Base-by-base conservation (phyloP, 2,888 invertebrate species). In the Horisme vitalbata region DNA sequence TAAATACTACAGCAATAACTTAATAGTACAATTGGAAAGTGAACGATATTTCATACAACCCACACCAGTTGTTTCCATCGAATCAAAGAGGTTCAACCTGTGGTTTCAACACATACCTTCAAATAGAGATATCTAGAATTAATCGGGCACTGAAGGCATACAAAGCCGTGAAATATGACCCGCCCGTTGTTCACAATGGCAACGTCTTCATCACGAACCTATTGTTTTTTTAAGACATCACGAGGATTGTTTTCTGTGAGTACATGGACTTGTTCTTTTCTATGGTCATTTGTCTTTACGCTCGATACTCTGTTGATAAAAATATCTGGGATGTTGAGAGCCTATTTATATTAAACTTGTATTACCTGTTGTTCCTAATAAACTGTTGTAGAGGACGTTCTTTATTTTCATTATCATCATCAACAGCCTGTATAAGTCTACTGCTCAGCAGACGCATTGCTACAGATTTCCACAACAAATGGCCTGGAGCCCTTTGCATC, bases 101-200 rank as follows among this genome's bases (percentile, higher is more conserved):
- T n/a, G n/a, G n/a, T 87, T 86, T 87, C 89, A 89, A 84, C 89
- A 88, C 79, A 71, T 79, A 79, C 78, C 78, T 78, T 76, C 73
- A 76, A 88, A 89, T 88, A 75, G 85, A 89, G 89, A 88, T 89
- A 89, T 89, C 86, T 88, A 83, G 85, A 82, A 89, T 89, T 89
- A 89, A 89, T 88, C 86, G 87, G 70, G 73, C 80, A 78, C 83
- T 79, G 75, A 79, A 81, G 79, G 76, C 72, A 75, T 74, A 89
- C 89, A 89, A 89, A 88, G 86, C 81, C 71, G 83, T 90, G 88
- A 90, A 83, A 84, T 90, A 90, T 90, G 71, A 76, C 79, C 72
- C 75, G 76, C 82, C 88, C 88, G 86, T 81, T 80, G 78, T 72
- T 79, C 79, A 90, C 90, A 90, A 90, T 90, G 86, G 85, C 74